phyloP scores from a whole-genome alignment of 2,113 vertebrate species.

The Hyperopisus bebe region DNA sequence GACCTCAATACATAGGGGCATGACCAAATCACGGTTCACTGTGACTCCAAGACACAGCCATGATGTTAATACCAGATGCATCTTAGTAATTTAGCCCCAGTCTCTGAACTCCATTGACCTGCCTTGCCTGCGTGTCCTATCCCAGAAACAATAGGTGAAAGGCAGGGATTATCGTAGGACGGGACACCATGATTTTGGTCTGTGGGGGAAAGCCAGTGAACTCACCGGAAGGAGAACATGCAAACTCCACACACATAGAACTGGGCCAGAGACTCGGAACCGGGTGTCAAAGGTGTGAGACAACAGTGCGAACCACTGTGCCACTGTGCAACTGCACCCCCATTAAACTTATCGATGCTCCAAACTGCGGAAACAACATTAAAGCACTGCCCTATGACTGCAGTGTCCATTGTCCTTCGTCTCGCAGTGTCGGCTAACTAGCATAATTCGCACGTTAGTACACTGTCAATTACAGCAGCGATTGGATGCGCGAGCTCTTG shows the following conservation, averaged over 20 bases:
- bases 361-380: conserved; percentile 69
- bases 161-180: not conserved
- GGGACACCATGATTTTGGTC: not conserved
- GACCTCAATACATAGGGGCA: not conserved
- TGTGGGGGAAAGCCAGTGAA: not conserved
- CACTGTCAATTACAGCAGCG: conserved; percentile 74
- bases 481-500: conserved; percentile 30
- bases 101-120: conserved; percentile 31
- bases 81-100: conserved; percentile 46
- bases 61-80: conserved; percentile 35
- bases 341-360: conserved; percentile 61
- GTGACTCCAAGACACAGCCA: conserved; percentile 35
- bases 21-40: not conserved
- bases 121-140: not conserved
- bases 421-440: conserved; percentile 69
- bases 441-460: conserved; percentile 83
- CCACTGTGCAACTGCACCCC: too few species aligned
- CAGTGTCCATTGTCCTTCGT: conserved; percentile 64
- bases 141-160: not conserved
- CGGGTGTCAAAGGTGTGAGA: not conserved
- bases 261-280: not conserved
- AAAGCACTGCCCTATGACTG: conserved; percentile 51
- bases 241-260: not conserved
- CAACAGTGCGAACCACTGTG: not conserved
- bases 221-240: not conserved